Base-by-base conservation (phyloP, 2,797 vertebrate genomes). In the Rhinogobio ventralis region DNA sequence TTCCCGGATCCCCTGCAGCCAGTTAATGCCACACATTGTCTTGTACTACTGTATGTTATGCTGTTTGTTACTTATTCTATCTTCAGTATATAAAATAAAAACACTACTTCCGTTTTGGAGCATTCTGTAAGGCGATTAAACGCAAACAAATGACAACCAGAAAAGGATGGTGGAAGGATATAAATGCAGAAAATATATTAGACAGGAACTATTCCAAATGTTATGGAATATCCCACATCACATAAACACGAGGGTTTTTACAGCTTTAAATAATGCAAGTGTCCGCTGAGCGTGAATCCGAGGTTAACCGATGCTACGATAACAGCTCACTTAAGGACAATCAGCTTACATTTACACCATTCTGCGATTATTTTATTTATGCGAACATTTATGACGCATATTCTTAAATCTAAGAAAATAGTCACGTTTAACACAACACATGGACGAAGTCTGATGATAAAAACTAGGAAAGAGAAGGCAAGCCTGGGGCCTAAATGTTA, bases 191-290 rank as follows among this genome's bases (percentile, higher is more conserved):
- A 17, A 19, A 45, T 19, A 13, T 13, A 45, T 28, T 42, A 17
- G 39, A 30, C 45, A 49, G 76, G 13, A 79, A 66, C 42, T 60
- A n/a, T 15, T 23, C 0, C 60, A 49, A 33, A 39, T 62, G 30
- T 28, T 17, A 62, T 6, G 14, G 28, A 28, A 49, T 64, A 30
- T 7, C 17, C 2, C 10, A 64, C 10, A 78, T 13, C n/a, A 62
- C 0, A 25, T 30, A 19, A 46, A 30, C 28, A 46, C 1, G 0
- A n/a, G 1, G 1, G 1, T 25, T n/a, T 57, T 23, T 15, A 30
- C 51, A 25, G n/a, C 5, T 28, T 45, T 62, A 10, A 23, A 30
- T 11, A 28, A 23, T 5, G 46, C 0, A 74, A 76, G 20, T 28
- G 75, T 45, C 49, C 10, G 25, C 19, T 36, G 13, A 36, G 30